Base-by-base conservation (phyloP, 1,140 invertebrate genomes). In the Macrostomum lignano region DNA sequence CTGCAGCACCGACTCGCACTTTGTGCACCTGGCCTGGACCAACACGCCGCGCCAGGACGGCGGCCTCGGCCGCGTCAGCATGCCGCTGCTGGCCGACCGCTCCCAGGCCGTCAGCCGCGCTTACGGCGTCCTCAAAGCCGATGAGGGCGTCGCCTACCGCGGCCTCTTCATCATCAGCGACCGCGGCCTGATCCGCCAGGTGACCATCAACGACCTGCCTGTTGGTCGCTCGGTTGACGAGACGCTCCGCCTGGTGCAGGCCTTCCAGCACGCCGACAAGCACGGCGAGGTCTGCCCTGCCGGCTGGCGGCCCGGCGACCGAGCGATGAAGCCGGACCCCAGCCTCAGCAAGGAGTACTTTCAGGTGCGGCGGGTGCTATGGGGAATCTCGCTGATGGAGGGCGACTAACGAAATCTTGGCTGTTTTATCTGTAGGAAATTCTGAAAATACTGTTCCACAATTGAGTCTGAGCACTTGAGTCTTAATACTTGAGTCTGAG, bases 11-110 rank as follows among this genome's bases (percentile, higher is more conserved):
- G 79, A 86, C 58, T 77, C 73, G 24, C 75, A 84, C 49, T 86
- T 75, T 58, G 70, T 67, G 26, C 79, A 88, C 52, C 65, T 84
- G 42, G 79, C 79, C 4, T 88, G 79, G 79, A 59, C 34, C 17
- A 25, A 36, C 17, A 3, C 76, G 1, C 70, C 81, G 3, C 68
- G 86, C 21, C 91, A 94, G 50, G 68, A 88, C 48, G 91, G 79
- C 46, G 88, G 91, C 43, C 62, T 96, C 17, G 88, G 88, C 5
- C 65, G 70, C 36, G 81, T 98, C 75, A 72, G 81, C 32, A 93
- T 96, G 46, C 86, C 91, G 2, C 58, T 98, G 13, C 60, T 98
- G 37, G 72, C 84, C 36, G 91, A 98, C 55, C 91, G 88, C 52
- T 79, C 69, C 22, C 62, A 67, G 40, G 67, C 71, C 46, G 79